These are phyloP conservation scores for Diplazon laetatorius DNA, from an alignment of 2,888 invertebrate genomes.

Conservation along the genomic window DNA sequence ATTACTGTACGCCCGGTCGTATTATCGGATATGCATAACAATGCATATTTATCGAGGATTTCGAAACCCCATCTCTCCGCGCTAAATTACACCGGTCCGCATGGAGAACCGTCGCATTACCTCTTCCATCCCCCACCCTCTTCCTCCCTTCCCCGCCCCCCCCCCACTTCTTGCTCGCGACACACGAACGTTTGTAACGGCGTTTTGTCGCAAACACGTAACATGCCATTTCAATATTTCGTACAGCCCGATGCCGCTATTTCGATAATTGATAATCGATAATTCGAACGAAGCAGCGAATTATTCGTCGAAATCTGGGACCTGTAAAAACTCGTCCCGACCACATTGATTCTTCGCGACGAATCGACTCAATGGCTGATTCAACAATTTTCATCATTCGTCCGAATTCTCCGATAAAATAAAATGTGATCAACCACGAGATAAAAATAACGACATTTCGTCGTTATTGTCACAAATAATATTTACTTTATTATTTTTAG, in stretches of 20 bases:
- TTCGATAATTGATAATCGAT: slow-evolving; percentile 40
- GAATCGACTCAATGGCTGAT: neutral
- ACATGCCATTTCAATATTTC: slow-evolving; percentile 55
- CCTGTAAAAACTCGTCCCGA: no score
- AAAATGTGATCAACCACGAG: neutral
- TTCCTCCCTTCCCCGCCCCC: no score
- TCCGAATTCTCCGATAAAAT: neutral
- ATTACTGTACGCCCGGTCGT: slow-evolving; percentile 45
- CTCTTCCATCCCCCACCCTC: no score
- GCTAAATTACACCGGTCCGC: slow-evolving; percentile 20
- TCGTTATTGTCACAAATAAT: slow-evolving; percentile 5
- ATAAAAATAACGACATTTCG: neutral
- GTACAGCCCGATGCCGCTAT: slow-evolving; percentile 42
- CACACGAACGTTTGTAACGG: slow-evolving; percentile 52
- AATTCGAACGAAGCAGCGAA: neutral
- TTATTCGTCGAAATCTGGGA: neutral
- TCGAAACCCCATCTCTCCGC: slow-evolving; percentile 17
- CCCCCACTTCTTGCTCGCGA: no score
- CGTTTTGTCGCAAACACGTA: slow-evolving; percentile 56
- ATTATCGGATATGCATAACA: slow-evolving; percentile 57
- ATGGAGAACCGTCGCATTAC: slow-evolving; percentile 27
- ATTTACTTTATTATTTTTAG: no score
- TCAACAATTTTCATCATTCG: neutral
- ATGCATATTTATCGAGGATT: slow-evolving; percentile 57
- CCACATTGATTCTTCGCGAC: neutral